A percentile compares a stretch with the other conserved stretches of the same genome.
Evolutionary conservation across 2,113 vertebrate genomes (phyloP).

Genomic region (Microtus ochrogaster): DNA sequence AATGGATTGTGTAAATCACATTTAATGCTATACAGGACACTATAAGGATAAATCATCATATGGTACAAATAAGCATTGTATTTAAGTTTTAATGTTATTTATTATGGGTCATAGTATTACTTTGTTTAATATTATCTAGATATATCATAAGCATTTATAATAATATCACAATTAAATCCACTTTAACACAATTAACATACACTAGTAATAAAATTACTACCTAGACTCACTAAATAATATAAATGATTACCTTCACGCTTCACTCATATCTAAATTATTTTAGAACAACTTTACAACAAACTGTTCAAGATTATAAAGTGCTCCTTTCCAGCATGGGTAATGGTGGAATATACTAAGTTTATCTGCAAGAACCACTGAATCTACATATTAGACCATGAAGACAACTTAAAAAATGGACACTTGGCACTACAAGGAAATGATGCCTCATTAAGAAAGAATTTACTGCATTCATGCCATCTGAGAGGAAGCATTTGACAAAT

Average conservation of each 20-base stretch:
- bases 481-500: conserved; percentile 55
- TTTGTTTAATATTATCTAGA: neutral
- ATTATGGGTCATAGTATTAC: neutral
- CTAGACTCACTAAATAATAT: neutral
- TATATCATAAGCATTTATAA: neutral
- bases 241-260: neutral
- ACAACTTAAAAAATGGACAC: neutral
- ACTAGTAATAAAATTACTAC: neutral
- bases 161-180: neutral
- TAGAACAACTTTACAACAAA: neutral
- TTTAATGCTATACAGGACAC: neutral
- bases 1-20: neutral
- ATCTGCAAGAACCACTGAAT: neutral
- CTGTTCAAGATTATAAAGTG: neutral
- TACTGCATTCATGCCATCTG: conserved; percentile 7
- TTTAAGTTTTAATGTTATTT: neutral
- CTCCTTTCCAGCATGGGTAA: neutral
- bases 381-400: neutral
- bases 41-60: neutral
- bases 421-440: neutral
- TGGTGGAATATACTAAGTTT: neutral
- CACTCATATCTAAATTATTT: neutral
- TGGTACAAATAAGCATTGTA: neutral
- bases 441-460: conserved; percentile 34
- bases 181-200: neutral